Evolutionary conservation across 2,888 invertebrate genomes (phyloP).

Genomic region (Epinotia demarniana): DNA sequence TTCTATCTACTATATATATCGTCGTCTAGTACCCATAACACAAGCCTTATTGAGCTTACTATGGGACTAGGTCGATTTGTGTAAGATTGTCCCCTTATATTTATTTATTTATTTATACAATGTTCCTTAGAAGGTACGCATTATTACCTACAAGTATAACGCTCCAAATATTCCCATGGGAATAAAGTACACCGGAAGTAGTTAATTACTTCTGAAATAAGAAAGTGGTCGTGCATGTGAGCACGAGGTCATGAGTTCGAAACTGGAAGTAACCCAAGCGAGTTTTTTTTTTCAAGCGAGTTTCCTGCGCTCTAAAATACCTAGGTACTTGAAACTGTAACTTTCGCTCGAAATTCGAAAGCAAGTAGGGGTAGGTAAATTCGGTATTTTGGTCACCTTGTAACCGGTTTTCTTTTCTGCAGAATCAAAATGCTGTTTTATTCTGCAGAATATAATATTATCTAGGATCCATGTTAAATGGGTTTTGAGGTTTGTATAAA

Average conservation of each 20-base stretch:
- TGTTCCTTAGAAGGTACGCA: not conserved
- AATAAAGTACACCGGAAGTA: constrained; percentile 17
- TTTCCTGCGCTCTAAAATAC: not conserved
- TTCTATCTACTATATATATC: no score
- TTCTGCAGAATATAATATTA: no score
- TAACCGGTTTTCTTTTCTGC: no score
- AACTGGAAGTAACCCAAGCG: constrained; percentile 4
- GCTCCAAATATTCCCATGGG: constrained; percentile 12
- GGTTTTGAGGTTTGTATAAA: constrained; percentile 38
- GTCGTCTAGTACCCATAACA: no score
- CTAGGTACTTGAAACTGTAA: not conserved
- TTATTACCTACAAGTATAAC: not conserved
- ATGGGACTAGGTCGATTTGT: no score
- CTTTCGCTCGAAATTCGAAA: not conserved
- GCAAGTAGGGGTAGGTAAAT: not conserved
- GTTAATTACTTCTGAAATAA: constrained; percentile 20
- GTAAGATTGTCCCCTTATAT: no score
- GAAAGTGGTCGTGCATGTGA: constrained; percentile 15
- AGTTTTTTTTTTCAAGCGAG: constrained; percentile 3
- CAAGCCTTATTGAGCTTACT: no score
- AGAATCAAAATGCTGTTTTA: no score
- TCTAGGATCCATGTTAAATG: no score
- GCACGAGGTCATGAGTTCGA: constrained; percentile 6
- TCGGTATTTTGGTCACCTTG: no score
- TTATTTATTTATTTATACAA: no score